Base-by-base conservation (phyloP, 2,888 invertebrate genomes). In the Cheilosia variabilis region DNA sequence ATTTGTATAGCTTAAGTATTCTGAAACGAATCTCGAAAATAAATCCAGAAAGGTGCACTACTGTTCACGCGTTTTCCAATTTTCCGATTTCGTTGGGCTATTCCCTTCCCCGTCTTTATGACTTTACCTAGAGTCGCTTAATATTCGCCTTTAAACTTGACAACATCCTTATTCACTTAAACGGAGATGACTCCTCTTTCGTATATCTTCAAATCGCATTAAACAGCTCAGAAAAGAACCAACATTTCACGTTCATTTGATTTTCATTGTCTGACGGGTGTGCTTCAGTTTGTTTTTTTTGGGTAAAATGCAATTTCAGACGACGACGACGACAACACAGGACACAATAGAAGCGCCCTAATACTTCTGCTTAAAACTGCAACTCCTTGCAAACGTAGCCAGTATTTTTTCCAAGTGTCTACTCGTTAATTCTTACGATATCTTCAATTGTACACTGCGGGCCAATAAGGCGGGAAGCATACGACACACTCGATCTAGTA, bases 401-500 rank as follows among this genome's bases (percentile, higher is more conserved):
- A 73, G 43, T 50, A 50, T 66, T 37, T n/a, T 47, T 63, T 17
- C 22, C 17, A 41, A 27, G 27, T 6, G 27, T 27, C 27, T 27
- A 37, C 71, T 76, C 81, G 86, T 86, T 86, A 81, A 81, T 81
- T 86, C 81, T 86, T 81, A 86, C 86, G 77, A 81, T 68, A 77
- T 63, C 62, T 69, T 45, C 81, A 81, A 81, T 81, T 81, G 86
- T 68, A 81, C 81, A 52, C 76, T 72, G 50, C 55, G 83, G 84
- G 71, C 69, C 83, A 84, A 80, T 84, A 84, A 43, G 53, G 45
- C 66, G 55, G 27, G 15, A 52, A 24, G 45, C 22, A 17, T 50
- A 22, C 17, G 10, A 9, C 45, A 50, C 63, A 50, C 72, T 55
- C 68, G 17, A 80, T 62, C 41, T 24, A 41, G n/a, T 17, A 47